Conservation (phyloP, 53 echinoderm and acorn worm genomes). For the Patiria pectinifera region DNA sequence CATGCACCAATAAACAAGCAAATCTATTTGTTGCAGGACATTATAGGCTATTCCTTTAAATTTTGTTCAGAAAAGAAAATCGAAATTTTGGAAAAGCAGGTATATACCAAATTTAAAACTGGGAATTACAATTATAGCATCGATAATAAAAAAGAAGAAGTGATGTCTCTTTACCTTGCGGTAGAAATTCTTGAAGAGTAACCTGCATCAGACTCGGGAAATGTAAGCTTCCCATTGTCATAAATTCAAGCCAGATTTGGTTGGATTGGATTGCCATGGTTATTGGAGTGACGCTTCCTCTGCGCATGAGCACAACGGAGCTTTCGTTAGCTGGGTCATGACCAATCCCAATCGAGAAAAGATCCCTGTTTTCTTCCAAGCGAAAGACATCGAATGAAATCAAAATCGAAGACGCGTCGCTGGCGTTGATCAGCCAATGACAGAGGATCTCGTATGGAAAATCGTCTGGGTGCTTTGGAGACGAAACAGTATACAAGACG, state of each 20-base stretch:
- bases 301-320: slow-evolving; percentile 12
- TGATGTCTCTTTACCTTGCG: slow-evolving; percentile 17
- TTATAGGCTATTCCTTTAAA: too few relatives aligned
- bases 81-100: background rate
- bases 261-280: slow-evolving; percentile 19
- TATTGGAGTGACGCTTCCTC: slow-evolving; percentile 1
- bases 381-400: slow-evolving; percentile 20
- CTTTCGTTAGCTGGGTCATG: slow-evolving; percentile 7
- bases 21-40: too few relatives aligned
- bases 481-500: slow-evolving; percentile 6
- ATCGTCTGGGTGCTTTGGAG: slow-evolving; percentile 26
- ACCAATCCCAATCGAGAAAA: slow-evolving; percentile 52
- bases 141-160: background rate
- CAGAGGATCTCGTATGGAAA: slow-evolving; percentile 15
- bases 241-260: slow-evolving; percentile 41
- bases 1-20: too few relatives aligned
- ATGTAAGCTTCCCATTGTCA: background rate
- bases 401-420: background rate
- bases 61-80: too few relatives aligned
- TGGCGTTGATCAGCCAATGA: slow-evolving; percentile 43
- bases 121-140: background rate
- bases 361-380: slow-evolving; percentile 16
- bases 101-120: background rate
- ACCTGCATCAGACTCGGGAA: slow-evolving; percentile 16
- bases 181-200: slow-evolving; percentile 19